Base-by-base conservation (phyloP, 2,797 vertebrate species). In the Hydrolagus colliei region DNA sequence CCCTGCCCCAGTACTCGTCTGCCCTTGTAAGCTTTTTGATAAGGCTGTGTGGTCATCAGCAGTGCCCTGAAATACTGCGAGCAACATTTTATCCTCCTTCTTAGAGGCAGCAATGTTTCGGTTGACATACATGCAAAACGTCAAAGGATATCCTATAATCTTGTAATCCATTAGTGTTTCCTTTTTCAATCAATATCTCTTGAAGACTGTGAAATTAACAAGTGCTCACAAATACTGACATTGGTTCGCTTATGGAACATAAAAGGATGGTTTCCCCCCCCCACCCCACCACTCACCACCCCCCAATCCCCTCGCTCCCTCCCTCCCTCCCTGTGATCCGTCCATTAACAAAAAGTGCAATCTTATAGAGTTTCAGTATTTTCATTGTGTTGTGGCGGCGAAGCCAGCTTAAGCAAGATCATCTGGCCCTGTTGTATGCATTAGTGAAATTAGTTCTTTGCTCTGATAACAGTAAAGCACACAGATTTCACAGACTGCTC, bases 151-250 rank as follows among this genome's bases (percentile, higher is more conserved):
- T 22, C 79, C 63, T 68, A 27, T 9, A 82, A 35, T 41, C 63
- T 32, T 82, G 62, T 68, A 16, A 82, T 82, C 79, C 63, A 32
- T 82, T 65, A 10, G 63, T 82, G 27, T 68, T 82, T 80, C 68
- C 62, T 18, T 52, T 27, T 67, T 35, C 16, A 82, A 68, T 82
- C 79, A 82, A 82, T 82, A 68, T 18, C 27, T 82, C 6, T 0
- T 68, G 79, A 68, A 20, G 27, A 68, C 61, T 82, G 41, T 52
- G 35, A 32, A 68, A 82, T 35, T 8, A 68, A 82, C 1, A 18
- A 82, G 27, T 68, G 14, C 14, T 10, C 16, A 82, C 14, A 67
- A 68, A 10, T 10, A 67, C 62, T 9, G 27, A 82, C 63, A 68
- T 12, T 27, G n/a, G 63, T 13, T 62, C 5, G 22, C 63, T 35